phyloP scores from a whole-genome alignment of 2,113 vertebrate species.

The Lagopus muta region DNA sequence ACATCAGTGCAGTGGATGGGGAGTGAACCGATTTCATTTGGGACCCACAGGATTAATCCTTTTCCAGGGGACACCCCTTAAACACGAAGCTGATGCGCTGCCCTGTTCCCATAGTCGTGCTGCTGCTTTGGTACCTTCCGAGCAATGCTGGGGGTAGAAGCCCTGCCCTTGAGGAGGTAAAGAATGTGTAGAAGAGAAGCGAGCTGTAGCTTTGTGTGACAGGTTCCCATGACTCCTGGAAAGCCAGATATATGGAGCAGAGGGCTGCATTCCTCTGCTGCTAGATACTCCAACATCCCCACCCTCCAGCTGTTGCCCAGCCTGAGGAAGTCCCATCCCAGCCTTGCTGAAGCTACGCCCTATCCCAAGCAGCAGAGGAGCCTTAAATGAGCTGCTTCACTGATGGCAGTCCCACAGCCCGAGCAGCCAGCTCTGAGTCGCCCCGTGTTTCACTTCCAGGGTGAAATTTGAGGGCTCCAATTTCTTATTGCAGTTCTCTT shows the following conservation, averaged over 20 bases:
- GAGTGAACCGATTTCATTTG: not conserved
- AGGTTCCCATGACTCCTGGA: not conserved
- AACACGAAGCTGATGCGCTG: fast-evolving
- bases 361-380: not conserved
- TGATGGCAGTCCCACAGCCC: not conserved
- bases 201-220: conserved; percentile 26
- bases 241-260: conserved; percentile 10
- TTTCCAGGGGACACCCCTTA: not conserved
- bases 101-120: not conserved
- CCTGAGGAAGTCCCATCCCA: not conserved
- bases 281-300: conserved; percentile 26
- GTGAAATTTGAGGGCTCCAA: not conserved
- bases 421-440: not conserved
- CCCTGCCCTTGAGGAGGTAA: conserved; percentile 17
- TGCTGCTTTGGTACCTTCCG: conserved; percentile 14
- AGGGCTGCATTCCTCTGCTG: not conserved
- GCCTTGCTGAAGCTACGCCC: not conserved
- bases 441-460: not conserved
- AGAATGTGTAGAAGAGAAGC: not conserved
- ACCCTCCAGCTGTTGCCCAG: conserved; percentile 45
- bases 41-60: not conserved
- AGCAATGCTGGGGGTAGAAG: not conserved
- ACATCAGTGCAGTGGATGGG: not conserved
- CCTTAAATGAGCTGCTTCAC: not conserved
- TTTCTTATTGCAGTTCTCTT: not conserved